A percentile compares a stretch with the other conserved stretches of the same genome.
Evolutionary conservation across 2,113 vertebrate species (phyloP).

Genomic region (Grantiella picta): DNA sequence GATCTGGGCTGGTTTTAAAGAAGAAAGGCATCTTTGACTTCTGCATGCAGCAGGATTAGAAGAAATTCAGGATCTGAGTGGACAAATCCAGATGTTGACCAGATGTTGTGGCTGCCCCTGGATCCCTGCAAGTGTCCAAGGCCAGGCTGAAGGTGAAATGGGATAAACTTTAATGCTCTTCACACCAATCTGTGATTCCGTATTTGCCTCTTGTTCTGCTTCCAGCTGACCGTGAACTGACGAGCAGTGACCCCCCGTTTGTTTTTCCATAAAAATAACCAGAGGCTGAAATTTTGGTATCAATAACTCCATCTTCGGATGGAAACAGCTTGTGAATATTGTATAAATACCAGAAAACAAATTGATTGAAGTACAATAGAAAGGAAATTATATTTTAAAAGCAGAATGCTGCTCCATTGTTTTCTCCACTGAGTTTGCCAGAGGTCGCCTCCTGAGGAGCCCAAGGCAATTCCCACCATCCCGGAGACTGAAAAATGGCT

Average conservation of each 20-base stretch:
- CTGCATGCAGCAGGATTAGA: neutral
- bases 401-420: neutral
- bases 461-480: neutral
- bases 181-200: fast-evolving
- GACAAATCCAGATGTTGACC: neutral
- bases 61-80: neutral
- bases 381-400: neutral
- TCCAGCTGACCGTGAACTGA: neutral
- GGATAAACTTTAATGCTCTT: too few species aligned
- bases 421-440: neutral
- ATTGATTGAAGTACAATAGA: neutral
- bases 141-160: neutral
- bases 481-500: fast-evolving
- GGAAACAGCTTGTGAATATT: neutral
- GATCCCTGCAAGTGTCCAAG: neutral
- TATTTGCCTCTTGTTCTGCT: neutral
- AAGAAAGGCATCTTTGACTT: neutral
- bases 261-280: neutral
- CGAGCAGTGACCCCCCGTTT: neutral
- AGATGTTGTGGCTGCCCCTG: neutral
- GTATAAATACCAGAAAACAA: neutral
- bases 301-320: neutral
- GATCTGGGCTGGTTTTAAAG: neutral
- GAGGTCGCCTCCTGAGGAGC: neutral
- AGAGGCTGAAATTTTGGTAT: neutral